Percentiles rank a stretch among this genome's conserved stretches.
Conservation (phyloP, 2,113 vertebrate species). For the Albula goreensis region DNA sequence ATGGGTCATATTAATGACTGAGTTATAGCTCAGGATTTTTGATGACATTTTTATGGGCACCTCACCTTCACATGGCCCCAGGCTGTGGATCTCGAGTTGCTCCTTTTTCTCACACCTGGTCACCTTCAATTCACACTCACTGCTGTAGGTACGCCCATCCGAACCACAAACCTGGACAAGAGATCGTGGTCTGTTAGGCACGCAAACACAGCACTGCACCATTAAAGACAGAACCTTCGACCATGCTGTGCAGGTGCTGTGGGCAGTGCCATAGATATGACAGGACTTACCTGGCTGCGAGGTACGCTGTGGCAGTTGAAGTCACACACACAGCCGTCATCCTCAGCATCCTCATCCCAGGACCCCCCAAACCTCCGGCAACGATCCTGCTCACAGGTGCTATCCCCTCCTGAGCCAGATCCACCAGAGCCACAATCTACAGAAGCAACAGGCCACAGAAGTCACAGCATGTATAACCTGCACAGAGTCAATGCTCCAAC, state of each 20-base stretch:
- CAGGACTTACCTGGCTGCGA: conserved; percentile 51
- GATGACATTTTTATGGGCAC: not conserved
- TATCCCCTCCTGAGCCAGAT: conserved; percentile 84
- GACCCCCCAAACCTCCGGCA: conserved; percentile 82
- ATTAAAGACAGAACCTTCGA: not conserved
- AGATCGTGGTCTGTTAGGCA: not conserved
- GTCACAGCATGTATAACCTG: not conserved
- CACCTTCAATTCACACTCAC: conserved; percentile 89
- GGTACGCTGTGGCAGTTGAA: conserved; percentile 78
- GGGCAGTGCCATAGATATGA: not conserved
- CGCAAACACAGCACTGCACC: not conserved
- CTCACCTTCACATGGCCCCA: conserved; percentile 82
- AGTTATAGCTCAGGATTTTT: not conserved
- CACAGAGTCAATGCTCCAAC: too few species aligned
- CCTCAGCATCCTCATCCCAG: conserved; percentile 92
- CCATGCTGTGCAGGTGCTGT: too few species aligned
- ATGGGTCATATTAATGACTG: not conserved
- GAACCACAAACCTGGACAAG: conserved; percentile 85
- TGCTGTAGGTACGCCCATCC: conserved; percentile 79
- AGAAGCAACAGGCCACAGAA: not conserved
- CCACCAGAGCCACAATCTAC: conserved; percentile 88
- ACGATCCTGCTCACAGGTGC: conserved; percentile 82
- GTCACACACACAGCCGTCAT: conserved; percentile 87
- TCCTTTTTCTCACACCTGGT: conserved; percentile 78
- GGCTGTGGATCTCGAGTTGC: conserved; percentile 74